Evolutionary conservation across 2,888 invertebrate species (phyloP).

Genomic region (Palloptera scutellata): DNA sequence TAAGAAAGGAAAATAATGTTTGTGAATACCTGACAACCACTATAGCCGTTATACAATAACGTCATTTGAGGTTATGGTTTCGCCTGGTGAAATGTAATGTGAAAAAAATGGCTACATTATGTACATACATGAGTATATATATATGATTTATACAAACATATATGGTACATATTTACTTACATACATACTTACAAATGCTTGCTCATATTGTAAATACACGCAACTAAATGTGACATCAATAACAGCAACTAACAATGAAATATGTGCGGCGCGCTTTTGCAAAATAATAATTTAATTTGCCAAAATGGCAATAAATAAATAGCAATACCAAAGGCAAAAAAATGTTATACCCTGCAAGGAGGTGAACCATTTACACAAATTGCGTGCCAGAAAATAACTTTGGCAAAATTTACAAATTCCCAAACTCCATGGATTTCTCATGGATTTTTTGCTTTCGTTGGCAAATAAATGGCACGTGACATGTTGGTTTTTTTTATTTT

Average conservation of each 20-base stretch:
- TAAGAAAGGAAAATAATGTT: too few species aligned
- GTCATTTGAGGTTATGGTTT: too few species aligned
- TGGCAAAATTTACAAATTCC: background rate
- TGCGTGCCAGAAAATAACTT: background rate
- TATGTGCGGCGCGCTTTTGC: slow-evolving; percentile 22
- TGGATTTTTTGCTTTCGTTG: background rate
- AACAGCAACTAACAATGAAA: slow-evolving; percentile 31
- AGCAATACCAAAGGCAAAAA: background rate
- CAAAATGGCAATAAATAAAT: slow-evolving; percentile 29
- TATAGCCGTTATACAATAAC: too few species aligned
- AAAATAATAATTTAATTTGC: slow-evolving; percentile 36
- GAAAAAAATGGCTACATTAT: background rate
- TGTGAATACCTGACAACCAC: too few species aligned
- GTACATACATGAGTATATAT: background rate
- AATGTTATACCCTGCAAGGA: slow-evolving; percentile 12
- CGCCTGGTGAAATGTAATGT: too few species aligned
- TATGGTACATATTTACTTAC: too few species aligned
- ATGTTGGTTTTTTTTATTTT: background rate
- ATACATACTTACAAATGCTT: slow-evolving; percentile 2
- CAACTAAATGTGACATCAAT: slow-evolving; percentile 25
- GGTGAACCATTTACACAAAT: background rate
- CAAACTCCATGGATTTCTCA: background rate
- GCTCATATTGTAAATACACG: background rate
- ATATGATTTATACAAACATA: too few species aligned
- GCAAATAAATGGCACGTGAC: slow-evolving; percentile 25